Evolutionary conservation across 2,797 vertebrate genomes (phyloP).

Genomic region (Nyctalus aviator): DNA sequence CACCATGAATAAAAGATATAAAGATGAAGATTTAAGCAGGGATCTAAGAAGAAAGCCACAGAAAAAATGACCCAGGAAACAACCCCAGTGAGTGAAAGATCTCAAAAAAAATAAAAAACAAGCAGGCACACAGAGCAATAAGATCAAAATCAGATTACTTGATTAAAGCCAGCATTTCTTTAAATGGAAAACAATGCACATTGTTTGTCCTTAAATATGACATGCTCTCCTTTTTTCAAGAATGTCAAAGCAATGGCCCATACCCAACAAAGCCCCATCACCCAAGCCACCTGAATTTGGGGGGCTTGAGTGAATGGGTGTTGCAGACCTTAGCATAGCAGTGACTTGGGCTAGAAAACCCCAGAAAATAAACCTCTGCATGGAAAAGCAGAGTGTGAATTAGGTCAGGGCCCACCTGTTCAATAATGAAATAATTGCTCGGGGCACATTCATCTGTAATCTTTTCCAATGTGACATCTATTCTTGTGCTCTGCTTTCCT

Average conservation of each 20-base stretch:
- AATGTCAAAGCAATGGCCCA: not conserved
- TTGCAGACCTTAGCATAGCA: conserved; percentile 35
- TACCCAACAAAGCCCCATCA: not conserved
- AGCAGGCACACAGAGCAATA: conserved; percentile 24
- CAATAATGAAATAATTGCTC: conserved; percentile 82
- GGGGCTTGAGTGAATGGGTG: conserved; percentile 29
- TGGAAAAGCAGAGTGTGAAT: conserved; percentile 56
- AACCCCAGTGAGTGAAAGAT: conserved; percentile 49
- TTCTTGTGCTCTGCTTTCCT: conserved; percentile 73
- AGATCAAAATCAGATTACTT: conserved; percentile 64
- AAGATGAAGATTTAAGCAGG: conserved; percentile 85
- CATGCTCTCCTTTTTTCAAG: not conserved
- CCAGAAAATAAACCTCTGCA: conserved; percentile 30
- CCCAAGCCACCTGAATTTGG: not conserved
- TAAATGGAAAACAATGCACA: conserved; percentile 50
- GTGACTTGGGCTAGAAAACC: conserved; percentile 56
- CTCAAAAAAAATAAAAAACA: conserved; percentile 55
- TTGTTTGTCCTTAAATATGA: conserved; percentile 64
- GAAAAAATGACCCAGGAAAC: conserved; percentile 49
- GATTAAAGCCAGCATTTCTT: conserved; percentile 57
- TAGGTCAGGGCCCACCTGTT: conserved; percentile 48
- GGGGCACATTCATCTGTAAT: conserved; percentile 73
- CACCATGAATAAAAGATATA: conserved; percentile 87
- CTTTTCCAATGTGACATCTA: conserved; percentile 61
- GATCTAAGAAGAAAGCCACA: conserved; percentile 69